Percentiles rank a stretch among this genome's conserved stretches.
Evolutionary conservation across 1,140 invertebrate genomes (phyloP).

Genomic region (Atta texana): DNA sequence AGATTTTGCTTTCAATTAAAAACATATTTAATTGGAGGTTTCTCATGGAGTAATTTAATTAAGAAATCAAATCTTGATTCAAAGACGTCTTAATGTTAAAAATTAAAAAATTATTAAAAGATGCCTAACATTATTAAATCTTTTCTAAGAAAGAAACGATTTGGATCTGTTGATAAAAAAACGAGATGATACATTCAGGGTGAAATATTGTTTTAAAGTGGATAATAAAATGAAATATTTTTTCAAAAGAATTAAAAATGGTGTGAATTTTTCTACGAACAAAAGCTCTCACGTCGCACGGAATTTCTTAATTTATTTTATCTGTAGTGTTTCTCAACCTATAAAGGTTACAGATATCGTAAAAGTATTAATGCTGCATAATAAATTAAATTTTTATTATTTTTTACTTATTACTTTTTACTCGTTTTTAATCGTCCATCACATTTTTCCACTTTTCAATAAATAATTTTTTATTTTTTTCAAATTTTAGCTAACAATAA

Average conservation of each 20-base stretch:
- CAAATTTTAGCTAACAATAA: background rate
- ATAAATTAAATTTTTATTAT: background rate
- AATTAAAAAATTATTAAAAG: background rate
- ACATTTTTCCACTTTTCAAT: background rate
- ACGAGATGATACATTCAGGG: background rate
- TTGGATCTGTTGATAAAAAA: background rate
- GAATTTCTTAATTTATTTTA: background rate
- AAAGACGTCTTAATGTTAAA: background rate
- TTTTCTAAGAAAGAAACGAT: background rate
- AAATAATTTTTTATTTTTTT: background rate
- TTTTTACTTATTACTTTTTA: too few species aligned
- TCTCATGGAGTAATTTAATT: background rate
- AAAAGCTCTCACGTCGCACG: background rate
- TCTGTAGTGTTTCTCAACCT: background rate
- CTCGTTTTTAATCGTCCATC: background rate
- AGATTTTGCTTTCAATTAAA: background rate
- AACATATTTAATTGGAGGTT: background rate
- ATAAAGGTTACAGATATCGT: background rate
- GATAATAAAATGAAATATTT: background rate
- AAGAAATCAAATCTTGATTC: background rate
- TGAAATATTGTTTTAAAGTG: background rate
- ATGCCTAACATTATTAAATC: background rate
- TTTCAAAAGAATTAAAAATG: background rate
- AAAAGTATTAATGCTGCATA: background rate
- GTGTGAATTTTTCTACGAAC: background rate